phyloP scores from a whole-genome alignment of 2,888 invertebrate genomes.

The Epiblema foenella region DNA sequence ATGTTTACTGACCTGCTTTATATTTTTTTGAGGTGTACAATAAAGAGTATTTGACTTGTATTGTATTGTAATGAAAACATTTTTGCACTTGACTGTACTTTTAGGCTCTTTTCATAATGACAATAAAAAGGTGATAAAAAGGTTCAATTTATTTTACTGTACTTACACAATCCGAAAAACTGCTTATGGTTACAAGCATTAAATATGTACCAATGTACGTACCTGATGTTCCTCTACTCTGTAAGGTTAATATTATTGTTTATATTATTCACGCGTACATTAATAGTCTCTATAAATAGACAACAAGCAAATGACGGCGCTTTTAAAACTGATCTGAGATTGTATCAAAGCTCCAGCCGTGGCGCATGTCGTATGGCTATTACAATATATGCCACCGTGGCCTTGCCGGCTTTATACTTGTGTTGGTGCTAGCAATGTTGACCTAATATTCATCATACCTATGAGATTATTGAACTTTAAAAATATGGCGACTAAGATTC shows the following conservation, averaged over 20 bases:
- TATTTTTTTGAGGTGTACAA: too few species aligned
- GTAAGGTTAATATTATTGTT: conserved; percentile 4
- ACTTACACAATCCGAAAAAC: background rate
- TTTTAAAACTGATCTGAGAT: conserved; percentile 21
- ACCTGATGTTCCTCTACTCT: background rate
- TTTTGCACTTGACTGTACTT: too few species aligned
- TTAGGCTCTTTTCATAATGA: background rate
- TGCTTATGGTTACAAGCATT: background rate
- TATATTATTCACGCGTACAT: background rate
- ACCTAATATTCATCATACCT: background rate
- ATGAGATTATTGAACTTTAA: background rate
- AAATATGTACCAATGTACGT: background rate
- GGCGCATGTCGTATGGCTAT: conserved; percentile 16
- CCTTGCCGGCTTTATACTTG: conserved; percentile 12
- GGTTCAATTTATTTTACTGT: background rate
- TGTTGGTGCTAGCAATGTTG: conserved; percentile 12
- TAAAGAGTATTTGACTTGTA: too few species aligned
- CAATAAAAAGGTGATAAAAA: background rate
- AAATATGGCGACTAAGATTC: background rate
- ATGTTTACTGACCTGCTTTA: too few species aligned
- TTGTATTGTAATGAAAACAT: too few species aligned
- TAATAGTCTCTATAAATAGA: conserved; percentile 9
- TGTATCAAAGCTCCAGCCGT: conserved; percentile 9
- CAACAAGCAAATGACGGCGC: background rate
- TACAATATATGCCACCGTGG: conserved; percentile 23